Conservation (phyloP, 2,113 vertebrate genomes). For the Silurus asotus region DNA sequence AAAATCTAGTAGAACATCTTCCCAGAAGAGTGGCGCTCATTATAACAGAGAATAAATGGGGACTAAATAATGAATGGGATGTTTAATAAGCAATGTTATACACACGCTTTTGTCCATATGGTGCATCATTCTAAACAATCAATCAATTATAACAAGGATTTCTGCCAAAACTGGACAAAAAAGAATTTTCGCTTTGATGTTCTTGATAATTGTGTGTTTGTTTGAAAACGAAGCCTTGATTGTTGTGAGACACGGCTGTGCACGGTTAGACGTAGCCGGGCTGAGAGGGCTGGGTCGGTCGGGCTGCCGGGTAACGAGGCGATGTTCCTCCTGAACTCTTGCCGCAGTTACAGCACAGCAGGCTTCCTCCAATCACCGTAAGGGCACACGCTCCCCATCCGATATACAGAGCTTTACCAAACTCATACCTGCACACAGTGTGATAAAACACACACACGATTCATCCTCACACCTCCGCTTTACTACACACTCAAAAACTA, state of each 20-base stretch:
- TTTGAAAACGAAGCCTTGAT: not conserved
- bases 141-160: not conserved
- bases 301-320: conserved; percentile 73
- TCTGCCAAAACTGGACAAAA: not conserved
- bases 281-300: conserved; percentile 62
- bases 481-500: too few relatives aligned
- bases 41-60: too few relatives aligned
- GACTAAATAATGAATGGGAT: too few relatives aligned
- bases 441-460: not conserved
- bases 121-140: not conserved
- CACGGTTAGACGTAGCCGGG: conserved; percentile 66
- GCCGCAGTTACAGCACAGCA: conserved; percentile 86
- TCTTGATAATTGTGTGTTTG: not conserved
- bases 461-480: too few relatives aligned
- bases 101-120: too few relatives aligned
- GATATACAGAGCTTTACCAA: conserved; percentile 89
- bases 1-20: too few relatives aligned
- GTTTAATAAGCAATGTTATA: too few relatives aligned
- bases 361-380: conserved; percentile 81
- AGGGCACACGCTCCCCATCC: conserved; percentile 88
- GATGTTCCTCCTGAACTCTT: conserved; percentile 56
- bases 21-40: too few relatives aligned
- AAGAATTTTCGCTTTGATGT: not conserved
- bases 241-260: not conserved
- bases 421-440: conserved; percentile 80